Evolutionary conservation across 2,113 vertebrate genomes (phyloP), one percentile per base, ranked within the genome.

Genomic region (Tapirus terrestris): DNA sequence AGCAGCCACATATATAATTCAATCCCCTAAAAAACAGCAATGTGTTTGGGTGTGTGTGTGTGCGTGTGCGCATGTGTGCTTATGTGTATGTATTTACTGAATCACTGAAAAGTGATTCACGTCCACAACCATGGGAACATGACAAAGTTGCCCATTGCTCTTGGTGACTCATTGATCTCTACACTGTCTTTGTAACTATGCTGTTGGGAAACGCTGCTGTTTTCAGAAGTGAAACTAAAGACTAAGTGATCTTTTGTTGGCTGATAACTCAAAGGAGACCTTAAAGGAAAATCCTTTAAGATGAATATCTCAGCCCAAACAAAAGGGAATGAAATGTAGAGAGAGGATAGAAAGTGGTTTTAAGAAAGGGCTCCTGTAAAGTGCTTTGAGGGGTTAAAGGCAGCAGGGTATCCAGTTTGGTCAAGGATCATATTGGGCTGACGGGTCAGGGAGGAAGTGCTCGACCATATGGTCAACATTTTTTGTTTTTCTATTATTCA

Each of bases 211-310:
- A 76, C n/a, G 56, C 33, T 88, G 8, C 20, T 45, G 20, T 81
- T 96, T 91, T 85, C 36, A 82, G 51, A 90, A 93, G 72, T 86
- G 76, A 89, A 39, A 60, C 36, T 84, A 6, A 90, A 72, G 58
- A 87, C 36, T 77, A 83, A 48, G 29, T 92, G 63, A 63, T 68
- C 33, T 91, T 70, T 90, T 48, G 6, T 63, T 23, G 25, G 4
- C 36, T 70, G 16, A 10, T 80, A 79, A 87, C 45, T 75, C 51
- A 80, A 80, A 91, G 58, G 81, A 97, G 29, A 81, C 17, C 20
- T 61, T 58, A 13, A 45, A 14, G 21, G 33, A 53, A 65, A 88
- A 51, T 2, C 3, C 48, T 61, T 56, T 77, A 14, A n/a, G 4
- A 13, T 70, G 25, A 70, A 2, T 67, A 36, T 63, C 25, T 60